A percentile compares a stretch with the other conserved stretches of the same genome.
Conservation (phyloP, 2,113 vertebrate genomes). For the Atherinomorus stipes region DNA sequence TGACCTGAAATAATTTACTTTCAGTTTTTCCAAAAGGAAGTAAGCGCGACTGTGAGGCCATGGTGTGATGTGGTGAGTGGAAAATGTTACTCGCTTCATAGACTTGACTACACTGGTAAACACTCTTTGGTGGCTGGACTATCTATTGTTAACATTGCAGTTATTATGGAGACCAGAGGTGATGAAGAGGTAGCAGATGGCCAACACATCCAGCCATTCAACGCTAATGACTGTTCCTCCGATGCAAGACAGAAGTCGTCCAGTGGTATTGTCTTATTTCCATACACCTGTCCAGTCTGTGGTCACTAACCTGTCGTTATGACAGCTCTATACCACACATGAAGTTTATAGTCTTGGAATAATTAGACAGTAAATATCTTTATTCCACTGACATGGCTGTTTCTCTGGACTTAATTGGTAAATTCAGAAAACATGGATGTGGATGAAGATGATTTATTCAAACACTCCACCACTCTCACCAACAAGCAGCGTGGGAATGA, state of each 20-base stretch:
- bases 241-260: constrained; percentile 39
- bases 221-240: constrained; percentile 6
- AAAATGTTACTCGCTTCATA: neutral
- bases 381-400: constrained; percentile 7
- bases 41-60: constrained; percentile 43
- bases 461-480: constrained; percentile 91
- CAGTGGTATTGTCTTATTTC: constrained; percentile 44
- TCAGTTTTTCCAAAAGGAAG: constrained; percentile 76
- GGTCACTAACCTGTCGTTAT: neutral
- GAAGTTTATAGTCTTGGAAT: neutral
- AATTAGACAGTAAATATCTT: neutral
- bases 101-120: neutral
- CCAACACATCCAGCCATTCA: constrained; percentile 27
- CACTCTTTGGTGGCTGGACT: neutral
- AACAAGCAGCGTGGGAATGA: constrained; percentile 96
- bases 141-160: constrained; percentile 28
- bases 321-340: neutral
- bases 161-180: constrained; percentile 62
- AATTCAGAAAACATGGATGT: constrained; percentile 61
- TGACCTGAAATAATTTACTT: constrained; percentile 70
- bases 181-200: constrained; percentile 58
- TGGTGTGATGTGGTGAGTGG: constrained; percentile 50
- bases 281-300: neutral
- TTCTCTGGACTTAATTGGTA: constrained; percentile 6
- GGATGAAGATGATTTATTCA: constrained; percentile 72